Evolutionary conservation across 2,113 vertebrate species (phyloP), one percentile per base, ranked within the genome.

Genomic region (Setophaga coronata): DNA sequence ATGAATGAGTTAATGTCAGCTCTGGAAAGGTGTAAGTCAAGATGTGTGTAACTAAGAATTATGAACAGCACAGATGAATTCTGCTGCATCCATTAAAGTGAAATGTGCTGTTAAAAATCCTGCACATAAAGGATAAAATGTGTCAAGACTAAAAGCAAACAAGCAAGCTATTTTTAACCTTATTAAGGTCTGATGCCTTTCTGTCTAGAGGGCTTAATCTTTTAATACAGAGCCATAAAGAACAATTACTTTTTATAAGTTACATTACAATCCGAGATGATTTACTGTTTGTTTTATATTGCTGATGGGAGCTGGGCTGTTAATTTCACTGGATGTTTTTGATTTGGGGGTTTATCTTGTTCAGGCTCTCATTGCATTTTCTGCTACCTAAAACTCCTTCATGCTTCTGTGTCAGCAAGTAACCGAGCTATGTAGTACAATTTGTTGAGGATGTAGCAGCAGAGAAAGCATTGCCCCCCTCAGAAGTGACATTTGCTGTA

Each of bases 401-500:
- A 61, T 73, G 74, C 85, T 62, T 89, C 60, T 12, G 3, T 81
- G 82, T 96, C 94, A 96, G 78, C 47, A 66, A 86, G 82, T 72
- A 95, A 60, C 93, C 94, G 71, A 73, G 87, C 72, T 90, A 19
- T 93, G 87, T 89, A 85, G 81, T 74, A 45, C 82, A 95, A 96
- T 96, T 97, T 96, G 93, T 96, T 78, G 94, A 93, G 77, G 90
- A 89, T 95, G 72, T 94, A 96, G 72, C 91, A 62, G 79, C 12
- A 94, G 72, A 91, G 93, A 71, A 97, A 91, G 73, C 87, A 87
- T 89, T 96, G 54, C 65, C 82, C 87, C 70, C 36, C 95, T 97
- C 89, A 96, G 87, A 95, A 86, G 93, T 96, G 96, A 96, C 95
- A 94, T 91, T 91, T 95, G 66, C 43, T 96, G 78, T 93, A 96